These are phyloP conservation scores for Archilochus colubris DNA, from an alignment of 2,113 vertebrate genomes.

Conservation along the genomic window DNA sequence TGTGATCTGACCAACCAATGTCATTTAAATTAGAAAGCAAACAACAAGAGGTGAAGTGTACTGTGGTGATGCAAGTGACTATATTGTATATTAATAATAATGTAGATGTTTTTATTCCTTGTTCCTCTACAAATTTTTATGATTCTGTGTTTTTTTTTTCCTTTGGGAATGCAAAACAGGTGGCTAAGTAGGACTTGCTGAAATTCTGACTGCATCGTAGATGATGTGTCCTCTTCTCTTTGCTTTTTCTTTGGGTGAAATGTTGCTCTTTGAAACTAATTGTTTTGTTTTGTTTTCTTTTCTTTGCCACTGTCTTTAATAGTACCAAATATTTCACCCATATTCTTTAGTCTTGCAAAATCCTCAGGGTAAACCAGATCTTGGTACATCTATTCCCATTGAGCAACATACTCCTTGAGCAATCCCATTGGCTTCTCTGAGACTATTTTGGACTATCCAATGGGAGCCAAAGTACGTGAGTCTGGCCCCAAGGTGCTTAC, in stretches of 20 bases:
- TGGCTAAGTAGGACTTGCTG: background rate
- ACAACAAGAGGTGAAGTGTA: background rate
- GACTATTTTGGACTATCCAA: conserved; percentile 40
- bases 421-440: conserved; percentile 34
- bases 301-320: conserved; percentile 8
- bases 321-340: background rate
- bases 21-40: background rate
- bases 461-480: conserved; percentile 33
- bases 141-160: background rate
- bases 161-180: background rate
- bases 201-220: background rate
- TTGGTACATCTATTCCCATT: conserved; percentile 36
- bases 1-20: background rate
- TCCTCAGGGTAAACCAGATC: conserved; percentile 49
- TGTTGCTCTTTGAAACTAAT: conserved; percentile 46
- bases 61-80: background rate
- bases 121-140: background rate
- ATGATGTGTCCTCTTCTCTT: background rate
- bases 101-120: background rate
- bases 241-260: background rate
- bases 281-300: conserved; percentile 48
- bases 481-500: conserved; percentile 57
- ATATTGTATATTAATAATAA: background rate
- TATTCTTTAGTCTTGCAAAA: background rate
- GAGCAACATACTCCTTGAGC: conserved; percentile 51